Evolutionary conservation across 2,797 vertebrate species (phyloP).

Genomic region (Danio aesculapii): DNA sequence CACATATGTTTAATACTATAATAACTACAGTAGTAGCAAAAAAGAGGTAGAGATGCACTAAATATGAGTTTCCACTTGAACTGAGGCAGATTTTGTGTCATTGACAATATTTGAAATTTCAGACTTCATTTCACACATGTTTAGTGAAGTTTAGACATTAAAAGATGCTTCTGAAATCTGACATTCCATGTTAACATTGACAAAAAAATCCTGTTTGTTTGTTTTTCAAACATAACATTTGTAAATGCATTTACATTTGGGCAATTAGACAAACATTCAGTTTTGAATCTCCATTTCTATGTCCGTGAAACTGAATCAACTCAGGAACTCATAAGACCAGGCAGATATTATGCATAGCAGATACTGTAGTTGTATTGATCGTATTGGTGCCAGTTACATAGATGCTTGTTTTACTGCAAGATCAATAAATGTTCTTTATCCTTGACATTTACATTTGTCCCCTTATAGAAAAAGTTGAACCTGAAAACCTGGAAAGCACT

Average conservation of each 20-base stretch:
- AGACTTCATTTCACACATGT: too few relatives aligned
- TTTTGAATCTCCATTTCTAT: constrained; percentile 9
- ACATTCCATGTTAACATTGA: too few relatives aligned
- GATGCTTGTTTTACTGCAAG: constrained; percentile 60
- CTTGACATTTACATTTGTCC: constrained; percentile 51
- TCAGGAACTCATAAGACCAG: constrained; percentile 45
- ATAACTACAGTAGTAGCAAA: too few relatives aligned
- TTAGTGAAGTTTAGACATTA: too few relatives aligned
- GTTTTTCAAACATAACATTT: neutral
- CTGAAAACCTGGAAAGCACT: constrained; percentile 38
- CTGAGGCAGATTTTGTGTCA: too few relatives aligned
- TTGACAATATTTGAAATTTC: too few relatives aligned
- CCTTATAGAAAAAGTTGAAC: constrained; percentile 40
- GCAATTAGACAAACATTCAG: neutral
- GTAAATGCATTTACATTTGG: neutral
- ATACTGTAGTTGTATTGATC: constrained; percentile 61
- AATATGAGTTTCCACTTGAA: too few relatives aligned
- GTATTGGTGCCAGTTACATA: constrained; percentile 62
- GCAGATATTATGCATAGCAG: constrained; percentile 50
- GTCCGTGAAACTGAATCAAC: constrained; percentile 44
- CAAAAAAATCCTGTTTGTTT: neutral
- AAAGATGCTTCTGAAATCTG: too few relatives aligned
- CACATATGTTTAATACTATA: too few relatives aligned
- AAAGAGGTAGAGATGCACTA: too few relatives aligned
- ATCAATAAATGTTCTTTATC: constrained; percentile 58